Percentiles rank a stretch among this genome's conserved stretches.
phyloP scores from a whole-genome alignment of 1,140 invertebrate species.

The Dufourea novaeangliae region DNA sequence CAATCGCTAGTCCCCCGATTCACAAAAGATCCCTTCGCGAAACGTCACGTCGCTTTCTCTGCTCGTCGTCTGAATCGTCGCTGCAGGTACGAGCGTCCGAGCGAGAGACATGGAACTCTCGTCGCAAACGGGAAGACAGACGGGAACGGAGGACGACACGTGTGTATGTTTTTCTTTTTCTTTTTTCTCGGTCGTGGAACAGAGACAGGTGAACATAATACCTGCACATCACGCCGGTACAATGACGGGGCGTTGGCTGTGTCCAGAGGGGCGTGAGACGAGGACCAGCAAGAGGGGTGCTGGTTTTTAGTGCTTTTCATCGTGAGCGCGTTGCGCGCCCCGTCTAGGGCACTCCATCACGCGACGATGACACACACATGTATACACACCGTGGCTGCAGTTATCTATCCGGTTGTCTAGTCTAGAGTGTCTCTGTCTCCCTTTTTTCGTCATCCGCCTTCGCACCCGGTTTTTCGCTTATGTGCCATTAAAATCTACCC shows the following conservation, averaged over 20 bases:
- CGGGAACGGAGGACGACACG: neutral
- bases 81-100: constrained; percentile 16
- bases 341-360: constrained; percentile 63
- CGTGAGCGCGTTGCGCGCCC: constrained; percentile 12
- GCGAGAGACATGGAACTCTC: too few relatives aligned
- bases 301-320: constrained; percentile 56
- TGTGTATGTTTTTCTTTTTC: constrained; percentile 1
- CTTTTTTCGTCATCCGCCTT: constrained; percentile 1
- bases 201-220: constrained; percentile 58
- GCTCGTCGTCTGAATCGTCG: constrained; percentile 22
- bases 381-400: constrained; percentile 46
- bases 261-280: constrained; percentile 46
- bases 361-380: constrained; percentile 54
- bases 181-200: constrained; percentile 2
- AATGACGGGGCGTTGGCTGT: constrained; percentile 48
- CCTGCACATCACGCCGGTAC: constrained; percentile 44
- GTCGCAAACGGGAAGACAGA: neutral
- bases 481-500: neutral
- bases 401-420: constrained; percentile 62
- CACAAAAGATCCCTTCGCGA: constrained; percentile 35
- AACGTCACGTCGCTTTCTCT: constrained; percentile 30
- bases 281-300: constrained; percentile 31
- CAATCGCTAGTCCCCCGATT: constrained; percentile 25
- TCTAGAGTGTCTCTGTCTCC: constrained; percentile 35
- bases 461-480: too few relatives aligned